Evolutionary conservation across 2,888 invertebrate genomes (phyloP).

Genomic region (Alloplasta piceator): DNA sequence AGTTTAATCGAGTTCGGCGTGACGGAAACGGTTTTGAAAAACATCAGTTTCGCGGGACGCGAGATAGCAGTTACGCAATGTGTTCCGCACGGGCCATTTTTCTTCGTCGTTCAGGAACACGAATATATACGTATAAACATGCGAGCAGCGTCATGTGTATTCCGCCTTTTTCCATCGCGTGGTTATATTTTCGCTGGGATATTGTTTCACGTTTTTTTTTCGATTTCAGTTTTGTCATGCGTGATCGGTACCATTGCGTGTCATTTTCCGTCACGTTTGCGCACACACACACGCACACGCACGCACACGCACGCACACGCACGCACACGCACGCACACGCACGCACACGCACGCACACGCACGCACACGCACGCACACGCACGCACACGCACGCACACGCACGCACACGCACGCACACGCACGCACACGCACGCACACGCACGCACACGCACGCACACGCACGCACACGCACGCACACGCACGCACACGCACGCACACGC

Average conservation of each 20-base stretch:
- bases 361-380: neutral
- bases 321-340: neutral
- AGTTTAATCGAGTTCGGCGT: slow-evolving; percentile 59
- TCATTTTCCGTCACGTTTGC: slow-evolving; percentile 36
- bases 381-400: neutral
- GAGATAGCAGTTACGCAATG: slow-evolving; percentile 12
- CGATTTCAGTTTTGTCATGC: slow-evolving; percentile 50
- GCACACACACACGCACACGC: neutral
- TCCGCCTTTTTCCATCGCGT: slow-evolving; percentile 34
- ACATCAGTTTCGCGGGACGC: slow-evolving; percentile 41
- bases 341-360: neutral
- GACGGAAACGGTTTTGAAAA: slow-evolving; percentile 57
- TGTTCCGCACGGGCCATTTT: slow-evolving; percentile 45
- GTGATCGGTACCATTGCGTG: slow-evolving; percentile 65
- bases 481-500: neutral
- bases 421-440: neutral
- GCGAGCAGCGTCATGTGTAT: neutral
- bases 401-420: neutral
- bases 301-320: neutral
- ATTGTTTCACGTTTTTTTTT: slow-evolving; percentile 51
- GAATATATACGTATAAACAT: neutral
- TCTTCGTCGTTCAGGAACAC: slow-evolving; percentile 34
- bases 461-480: neutral
- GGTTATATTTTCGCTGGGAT: slow-evolving; percentile 23
- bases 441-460: neutral